A percentile compares a stretch with the other conserved stretches of the same genome.
Conservation (phyloP, 2,113 vertebrate genomes). For the Oncorhynchus masou region DNA sequence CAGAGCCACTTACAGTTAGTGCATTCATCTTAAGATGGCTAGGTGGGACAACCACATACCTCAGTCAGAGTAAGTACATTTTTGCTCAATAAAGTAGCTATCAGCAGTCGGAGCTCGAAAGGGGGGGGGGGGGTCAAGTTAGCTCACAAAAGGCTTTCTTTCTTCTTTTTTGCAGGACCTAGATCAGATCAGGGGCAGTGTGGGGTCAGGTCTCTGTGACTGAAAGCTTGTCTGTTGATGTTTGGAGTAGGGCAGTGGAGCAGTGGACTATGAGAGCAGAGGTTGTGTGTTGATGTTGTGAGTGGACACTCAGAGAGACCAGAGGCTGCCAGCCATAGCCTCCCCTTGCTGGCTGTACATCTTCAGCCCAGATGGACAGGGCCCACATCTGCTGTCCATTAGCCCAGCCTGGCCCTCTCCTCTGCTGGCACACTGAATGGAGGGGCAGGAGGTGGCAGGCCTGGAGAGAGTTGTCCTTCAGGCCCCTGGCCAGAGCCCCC, state of each 20-base stretch:
- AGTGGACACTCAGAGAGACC: too few species aligned
- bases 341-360: too few species aligned
- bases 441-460: neutral
- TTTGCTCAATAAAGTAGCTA: too few species aligned
- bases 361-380: neutral
- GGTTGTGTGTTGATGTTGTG: neutral
- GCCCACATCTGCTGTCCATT: slow-evolving; percentile 43
- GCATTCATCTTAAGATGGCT: too few species aligned
- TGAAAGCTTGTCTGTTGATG: slow-evolving; percentile 11
- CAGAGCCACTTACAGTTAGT: too few species aligned
- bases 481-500: neutral
- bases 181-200: neutral
- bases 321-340: too few species aligned
- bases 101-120: too few species aligned
- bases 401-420: neutral
- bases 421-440: neutral
- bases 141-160: too few species aligned
- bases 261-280: neutral
- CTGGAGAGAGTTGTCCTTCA: neutral
- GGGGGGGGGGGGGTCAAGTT: too few species aligned
- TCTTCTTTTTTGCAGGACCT: too few species aligned
- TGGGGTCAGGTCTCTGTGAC: slow-evolving; percentile 13
- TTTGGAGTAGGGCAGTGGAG: neutral
- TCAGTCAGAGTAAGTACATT: too few species aligned
- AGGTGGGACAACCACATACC: too few species aligned